Percentiles rank a stretch among this genome's conserved stretches.
These are phyloP conservation scores for Erethizon dorsatum DNA, from an alignment of 2,797 vertebrate species.

Conservation along the genomic window DNA sequence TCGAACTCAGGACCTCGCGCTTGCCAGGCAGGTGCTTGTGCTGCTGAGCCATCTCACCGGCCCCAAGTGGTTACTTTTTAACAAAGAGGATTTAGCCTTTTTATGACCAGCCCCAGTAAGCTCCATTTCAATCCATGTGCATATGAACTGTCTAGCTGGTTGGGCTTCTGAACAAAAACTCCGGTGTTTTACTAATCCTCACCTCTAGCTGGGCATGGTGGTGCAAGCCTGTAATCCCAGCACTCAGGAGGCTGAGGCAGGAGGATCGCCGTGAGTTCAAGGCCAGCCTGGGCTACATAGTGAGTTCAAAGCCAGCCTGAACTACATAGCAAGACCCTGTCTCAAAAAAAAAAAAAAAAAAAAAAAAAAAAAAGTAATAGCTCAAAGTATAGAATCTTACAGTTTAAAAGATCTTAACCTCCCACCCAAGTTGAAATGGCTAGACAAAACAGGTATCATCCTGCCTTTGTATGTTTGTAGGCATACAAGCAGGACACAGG, in stretches of 20 bases:
- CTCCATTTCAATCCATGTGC: no score
- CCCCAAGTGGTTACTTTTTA: no score
- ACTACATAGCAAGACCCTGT: neutral
- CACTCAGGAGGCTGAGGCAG: no score
- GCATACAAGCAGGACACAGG: neutral
- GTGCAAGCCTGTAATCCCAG: neutral
- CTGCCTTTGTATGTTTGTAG: neutral
- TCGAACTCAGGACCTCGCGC: no score
- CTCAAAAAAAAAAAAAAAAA: neutral
- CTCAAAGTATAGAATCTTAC: constrained; percentile 33
- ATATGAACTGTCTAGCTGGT: neutral
- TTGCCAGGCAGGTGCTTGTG: no score
- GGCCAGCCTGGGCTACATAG: neutral
- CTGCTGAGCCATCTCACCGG: no score
- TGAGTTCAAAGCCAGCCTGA: neutral
- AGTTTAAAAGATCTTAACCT: constrained; percentile 42
- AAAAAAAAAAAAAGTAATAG: neutral
- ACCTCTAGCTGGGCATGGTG: neutral
- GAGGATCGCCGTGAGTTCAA: no score
- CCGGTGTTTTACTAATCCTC: neutral
- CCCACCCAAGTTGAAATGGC: neutral
- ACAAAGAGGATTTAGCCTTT: neutral
- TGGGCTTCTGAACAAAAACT: neutral
- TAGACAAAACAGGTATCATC: neutral
- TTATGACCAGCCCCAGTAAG: neutral